These are phyloP conservation scores for Etheostoma nigrum DNA, from an alignment of 2,797 vertebrate species.

Conservation along the genomic window DNA sequence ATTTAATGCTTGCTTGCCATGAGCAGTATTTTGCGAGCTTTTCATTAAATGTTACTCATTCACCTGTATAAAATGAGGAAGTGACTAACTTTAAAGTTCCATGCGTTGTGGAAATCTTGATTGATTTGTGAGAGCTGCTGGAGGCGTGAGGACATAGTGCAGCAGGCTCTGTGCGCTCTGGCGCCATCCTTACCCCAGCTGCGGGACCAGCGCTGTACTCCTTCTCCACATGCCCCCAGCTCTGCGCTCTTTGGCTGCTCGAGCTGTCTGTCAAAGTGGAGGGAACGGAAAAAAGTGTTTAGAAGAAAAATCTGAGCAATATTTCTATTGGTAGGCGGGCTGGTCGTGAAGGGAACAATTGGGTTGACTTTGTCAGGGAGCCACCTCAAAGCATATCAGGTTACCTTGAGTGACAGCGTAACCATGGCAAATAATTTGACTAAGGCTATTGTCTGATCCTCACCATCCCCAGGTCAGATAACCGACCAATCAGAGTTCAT, in stretches of 20 bases:
- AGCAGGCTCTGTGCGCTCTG: conserved; percentile 68
- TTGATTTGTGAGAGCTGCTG: conserved; percentile 47
- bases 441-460: conserved; percentile 99
- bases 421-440: conserved; percentile 99
- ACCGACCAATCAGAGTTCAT: conserved; percentile 98
- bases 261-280: conserved; percentile 83
- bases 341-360: conserved; percentile 89
- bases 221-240: conserved; percentile 44
- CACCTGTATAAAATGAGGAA: conserved; percentile 9
- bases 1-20: not conserved
- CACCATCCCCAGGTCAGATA: conserved; percentile 97
- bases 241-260: conserved; percentile 80
- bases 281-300: conserved; percentile 62
- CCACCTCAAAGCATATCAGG: conserved; percentile 95
- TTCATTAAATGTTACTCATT: not conserved
- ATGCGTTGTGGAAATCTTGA: conserved; percentile 23
- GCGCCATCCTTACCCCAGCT: conserved; percentile 80
- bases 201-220: conserved; percentile 59
- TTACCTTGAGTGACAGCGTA: conserved; percentile 99
- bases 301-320: conserved; percentile 81
- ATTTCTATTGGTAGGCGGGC: conserved; percentile 88
- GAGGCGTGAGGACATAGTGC: conserved; percentile 40
- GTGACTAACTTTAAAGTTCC: conserved; percentile 34
- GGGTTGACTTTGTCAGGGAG: conserved; percentile 90
- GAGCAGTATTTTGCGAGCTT: not conserved